phyloP scores from a whole-genome alignment of 2,888 invertebrate genomes.

The Chironomus tentans region DNA sequence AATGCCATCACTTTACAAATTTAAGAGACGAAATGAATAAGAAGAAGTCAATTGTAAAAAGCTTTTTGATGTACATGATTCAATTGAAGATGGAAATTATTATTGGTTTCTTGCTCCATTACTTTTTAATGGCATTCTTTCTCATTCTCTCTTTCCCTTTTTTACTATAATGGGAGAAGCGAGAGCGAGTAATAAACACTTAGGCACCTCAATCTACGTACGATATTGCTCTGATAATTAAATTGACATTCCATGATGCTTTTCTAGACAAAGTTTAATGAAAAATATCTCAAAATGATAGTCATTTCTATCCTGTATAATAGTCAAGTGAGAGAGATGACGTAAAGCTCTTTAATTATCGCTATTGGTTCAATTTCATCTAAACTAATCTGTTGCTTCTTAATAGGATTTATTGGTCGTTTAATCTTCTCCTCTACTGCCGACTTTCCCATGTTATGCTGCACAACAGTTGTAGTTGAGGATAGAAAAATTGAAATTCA shows the following conservation, averaged over 20 bases:
- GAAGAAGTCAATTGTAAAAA: constrained; percentile 13
- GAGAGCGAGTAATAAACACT: background rate
- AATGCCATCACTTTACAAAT: too few species aligned
- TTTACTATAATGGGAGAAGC: background rate
- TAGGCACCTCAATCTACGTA: background rate
- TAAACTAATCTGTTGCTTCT: background rate
- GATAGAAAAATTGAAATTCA: too few species aligned
- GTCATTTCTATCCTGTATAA: background rate
- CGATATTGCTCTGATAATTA: background rate
- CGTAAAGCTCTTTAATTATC: too few species aligned
- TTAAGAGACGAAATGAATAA: background rate
- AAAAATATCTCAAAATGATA: background rate
- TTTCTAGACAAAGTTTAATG: background rate
- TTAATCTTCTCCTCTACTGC: background rate
- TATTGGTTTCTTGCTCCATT: constrained; percentile 23
- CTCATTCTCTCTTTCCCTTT: background rate
- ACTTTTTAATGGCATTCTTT: constrained; percentile 20
- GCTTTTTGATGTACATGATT: constrained; percentile 23
- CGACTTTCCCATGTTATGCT: too few species aligned
- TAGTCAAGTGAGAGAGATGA: background rate
- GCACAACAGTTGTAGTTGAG: too few species aligned
- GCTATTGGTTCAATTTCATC: background rate
- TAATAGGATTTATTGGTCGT: background rate
- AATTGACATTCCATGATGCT: constrained; percentile 16
- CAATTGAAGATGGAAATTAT: constrained; percentile 24